Base-by-base conservation (phyloP, 2,888 invertebrate genomes). In the Leptinotarsa juncta region DNA sequence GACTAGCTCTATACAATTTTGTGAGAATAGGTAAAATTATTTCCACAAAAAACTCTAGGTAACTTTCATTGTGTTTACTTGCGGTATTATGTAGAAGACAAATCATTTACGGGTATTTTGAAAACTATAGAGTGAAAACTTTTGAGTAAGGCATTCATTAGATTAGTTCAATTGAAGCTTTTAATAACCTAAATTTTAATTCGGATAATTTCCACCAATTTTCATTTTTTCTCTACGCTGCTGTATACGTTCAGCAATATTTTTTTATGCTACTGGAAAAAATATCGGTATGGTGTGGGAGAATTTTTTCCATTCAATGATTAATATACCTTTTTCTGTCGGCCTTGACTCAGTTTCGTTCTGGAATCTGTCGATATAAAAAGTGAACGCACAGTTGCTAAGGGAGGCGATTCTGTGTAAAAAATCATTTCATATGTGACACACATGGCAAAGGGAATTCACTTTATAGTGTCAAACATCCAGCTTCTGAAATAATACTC, bases 301-400 rank as follows among this genome's bases (percentile, higher is more conserved):
- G 62, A 16, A 66, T 62, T 77, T 72, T 72, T 70, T 71, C 49
- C 55, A 77, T 68, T 74, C 72, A 70, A 42, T 71, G 67, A 73
- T 73, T 72, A 72, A 70, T 67, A 70, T 67, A 65, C 71, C 76
- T 74, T 72, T 74, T 75, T 53, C 60, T 65, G 14, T 62, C 69
- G 79, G 48, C 79, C 79, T 79, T 79, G 79, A 78, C 79, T 79
- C 76, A 79, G 75, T 77, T 79, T 73, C 76, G 50, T 71, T 70
- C 70, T 72, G 65, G 71, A 67, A 73, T 75, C 66, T 74, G 75
- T 77, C 77, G 77, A 77, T 77, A 77, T 60, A 73, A 75, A 77
- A 75, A 77, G 72, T 60, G 67, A 62, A 66, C 57, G 42, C 20
- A 68, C 68, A 53, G 77, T 77, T 71, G 77, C 74, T 68, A 74